Percentiles rank a stretch among this genome's conserved stretches.
Conservation (phyloP, 2,888 invertebrate species). For the Acanthopleura granulata region DNA sequence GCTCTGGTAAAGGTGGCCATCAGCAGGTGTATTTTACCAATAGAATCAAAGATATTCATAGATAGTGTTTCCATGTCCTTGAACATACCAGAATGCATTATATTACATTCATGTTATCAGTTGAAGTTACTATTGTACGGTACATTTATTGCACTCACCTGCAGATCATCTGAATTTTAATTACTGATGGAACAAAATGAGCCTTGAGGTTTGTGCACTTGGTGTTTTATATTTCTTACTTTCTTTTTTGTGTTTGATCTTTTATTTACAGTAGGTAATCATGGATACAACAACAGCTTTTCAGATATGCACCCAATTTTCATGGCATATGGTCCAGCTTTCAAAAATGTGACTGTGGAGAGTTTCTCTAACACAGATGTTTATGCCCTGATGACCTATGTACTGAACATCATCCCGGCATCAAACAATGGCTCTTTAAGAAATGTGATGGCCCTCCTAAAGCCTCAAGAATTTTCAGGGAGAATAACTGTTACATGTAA, state of each 20-base stretch:
- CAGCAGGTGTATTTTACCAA: no score
- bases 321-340: slow-evolving; percentile 76
- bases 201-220: background rate
- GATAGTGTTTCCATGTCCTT: no score
- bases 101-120: no score
- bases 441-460: slow-evolving; percentile 41
- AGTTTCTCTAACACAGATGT: slow-evolving; percentile 64
- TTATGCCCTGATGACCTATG: slow-evolving; percentile 64
- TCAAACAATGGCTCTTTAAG: slow-evolving; percentile 62
- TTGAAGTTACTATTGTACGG: no score
- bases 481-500: slow-evolving; percentile 7
- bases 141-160: no score
- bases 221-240: no score
- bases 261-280: slow-evolving; percentile 58
- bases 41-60: no score
- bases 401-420: slow-evolving; percentile 57
- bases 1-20: no score
- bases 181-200: no score
- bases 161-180: no score
- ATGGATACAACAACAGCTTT: slow-evolving; percentile 71
- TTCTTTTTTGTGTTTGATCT: background rate
- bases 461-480: background rate
- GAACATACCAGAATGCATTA: no score
- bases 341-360: slow-evolving; percentile 52
- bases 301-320: slow-evolving; percentile 79